Conservation (phyloP, 2,797 vertebrate species). For the Malurus splendens region DNA sequence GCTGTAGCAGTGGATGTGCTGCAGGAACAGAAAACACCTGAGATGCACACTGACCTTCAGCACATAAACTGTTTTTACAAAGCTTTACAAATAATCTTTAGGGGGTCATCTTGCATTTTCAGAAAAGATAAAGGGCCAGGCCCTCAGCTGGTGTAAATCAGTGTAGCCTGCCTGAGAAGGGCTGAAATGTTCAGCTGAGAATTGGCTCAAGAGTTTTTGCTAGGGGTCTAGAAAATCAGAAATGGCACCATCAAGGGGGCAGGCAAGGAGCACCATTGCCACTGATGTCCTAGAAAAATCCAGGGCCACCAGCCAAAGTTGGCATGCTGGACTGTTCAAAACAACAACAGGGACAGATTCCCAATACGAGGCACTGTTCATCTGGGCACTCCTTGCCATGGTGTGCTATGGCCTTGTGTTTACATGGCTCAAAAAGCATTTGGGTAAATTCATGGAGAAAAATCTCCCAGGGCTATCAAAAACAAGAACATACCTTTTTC, state of each 20-base stretch:
- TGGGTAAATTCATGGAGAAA: neutral
- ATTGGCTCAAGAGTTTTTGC: neutral
- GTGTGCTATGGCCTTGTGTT: neutral
- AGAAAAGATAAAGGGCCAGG: neutral
- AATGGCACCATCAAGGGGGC: neutral
- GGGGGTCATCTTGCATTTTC: neutral
- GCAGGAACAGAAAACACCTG: neutral
- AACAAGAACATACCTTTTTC: neutral
- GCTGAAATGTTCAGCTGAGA: neutral
- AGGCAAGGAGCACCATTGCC: neutral
- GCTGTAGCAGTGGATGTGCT: neutral
- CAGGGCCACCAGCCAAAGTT: neutral
- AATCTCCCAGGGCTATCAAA: neutral
- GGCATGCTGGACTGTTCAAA: neutral
- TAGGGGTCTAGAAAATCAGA: neutral
- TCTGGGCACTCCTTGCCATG: neutral
- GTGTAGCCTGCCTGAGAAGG: neutral
- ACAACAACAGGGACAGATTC: neutral
- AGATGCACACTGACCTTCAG: neutral
- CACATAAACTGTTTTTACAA: neutral
- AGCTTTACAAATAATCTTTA: neutral
- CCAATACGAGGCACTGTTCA: neutral
- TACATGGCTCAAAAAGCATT: neutral
- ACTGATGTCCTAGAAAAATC: neutral
- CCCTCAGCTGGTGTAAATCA: neutral